Evolutionary conservation across 2,113 vertebrate genomes (phyloP), one percentile per base, ranked within the genome.

Genomic region (Hemicordylus capensis): DNA sequence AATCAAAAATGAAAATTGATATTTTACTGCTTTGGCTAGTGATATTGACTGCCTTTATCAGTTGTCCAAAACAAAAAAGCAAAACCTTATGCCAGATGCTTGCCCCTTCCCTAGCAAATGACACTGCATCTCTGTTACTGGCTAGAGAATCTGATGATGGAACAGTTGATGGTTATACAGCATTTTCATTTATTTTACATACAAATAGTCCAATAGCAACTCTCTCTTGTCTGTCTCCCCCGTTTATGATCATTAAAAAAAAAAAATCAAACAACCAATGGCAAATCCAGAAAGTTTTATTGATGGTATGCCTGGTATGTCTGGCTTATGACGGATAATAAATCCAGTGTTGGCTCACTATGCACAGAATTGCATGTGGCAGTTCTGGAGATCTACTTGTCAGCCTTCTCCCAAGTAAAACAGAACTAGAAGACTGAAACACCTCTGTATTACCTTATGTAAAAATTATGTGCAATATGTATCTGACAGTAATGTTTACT

Each of bases 351-450:
- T 51, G 67, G 64, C 3, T 42, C 24, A 39, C 44, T 51, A 14
- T 51, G 12, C n/a, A 69, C n/a, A 80, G 46, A 67, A 26, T 7
- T 72, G 26, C 34, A 34, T 56, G 24, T 81, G 66, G 11, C 24
- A 39, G 20, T 81, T 81, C 42, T 42, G 34, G n/a, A 48, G 42
- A 11, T 31, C 81, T 85, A 46, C 0, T 0, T 85, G 7, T 73
- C 78, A 67, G 76, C 7, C 31, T n/a, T 80, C 10, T 83, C 74
- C 28, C 14, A 73, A 86, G 58, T 46, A 59, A 86, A 58, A 82
- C 63, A 59, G 92, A 83, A 90, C 24, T 84, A 84, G 51, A 61
- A 48, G 69, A 46, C 56, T 14, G 31, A 44, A 34, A 39, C 28
- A n/a, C 42, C 39, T 46, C 70, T 22, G 8, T 31, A 54, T 24